Evolutionary conservation across 2,113 vertebrate genomes (phyloP), one percentile per base, ranked within the genome.

Genomic region (Oxyruncus cristatus): DNA sequence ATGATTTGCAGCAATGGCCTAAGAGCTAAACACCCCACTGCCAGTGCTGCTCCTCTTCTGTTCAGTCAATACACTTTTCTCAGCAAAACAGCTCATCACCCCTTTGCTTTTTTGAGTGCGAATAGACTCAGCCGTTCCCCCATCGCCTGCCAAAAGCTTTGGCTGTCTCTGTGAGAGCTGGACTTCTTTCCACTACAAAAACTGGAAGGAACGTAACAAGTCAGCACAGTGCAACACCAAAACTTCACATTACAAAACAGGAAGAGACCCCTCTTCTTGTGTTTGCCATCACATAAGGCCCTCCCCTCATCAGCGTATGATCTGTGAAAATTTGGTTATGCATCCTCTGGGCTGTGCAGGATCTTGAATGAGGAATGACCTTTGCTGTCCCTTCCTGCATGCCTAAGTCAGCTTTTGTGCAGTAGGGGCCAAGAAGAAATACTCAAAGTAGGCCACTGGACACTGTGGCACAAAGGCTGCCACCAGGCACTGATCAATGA

Each of bases 221-320:
- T 22, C 35, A 39, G 47, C 3, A 2, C 27, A 2, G 11, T 1
- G 2, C n/a, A 73, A 55, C 41, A 13, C 11, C 1, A 1, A 53
- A 58, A 53, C 15, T 8, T 74, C 9, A 8, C 2, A 1, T 89
- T 87, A 56, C 35, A 11, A 37, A 62, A 39, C 5, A 44, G 66
- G 33, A 80, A 39, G 65, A 73, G 6, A 41, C 5, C 7, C n/a
- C 19, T n/a, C 7, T 33, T 46, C 44, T 33, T n/a, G 14, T 28
- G 17, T 71, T 74, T 71, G 37, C 44, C 11, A 47, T 26, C 30
- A 23, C 27, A 32, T 33, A 61, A 72, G 37, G 17, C 22, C 28
- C 42, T 78, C n/a, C 44, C 15, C n/a, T 22, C 8, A 5, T 21
- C n/a, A 46, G 32, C 1, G 0, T 23, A 22, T 2, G 9, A 72